Evolutionary conservation across 2,113 vertebrate species (phyloP).

Genomic region (Sinocyclocheilus grahami): DNA sequence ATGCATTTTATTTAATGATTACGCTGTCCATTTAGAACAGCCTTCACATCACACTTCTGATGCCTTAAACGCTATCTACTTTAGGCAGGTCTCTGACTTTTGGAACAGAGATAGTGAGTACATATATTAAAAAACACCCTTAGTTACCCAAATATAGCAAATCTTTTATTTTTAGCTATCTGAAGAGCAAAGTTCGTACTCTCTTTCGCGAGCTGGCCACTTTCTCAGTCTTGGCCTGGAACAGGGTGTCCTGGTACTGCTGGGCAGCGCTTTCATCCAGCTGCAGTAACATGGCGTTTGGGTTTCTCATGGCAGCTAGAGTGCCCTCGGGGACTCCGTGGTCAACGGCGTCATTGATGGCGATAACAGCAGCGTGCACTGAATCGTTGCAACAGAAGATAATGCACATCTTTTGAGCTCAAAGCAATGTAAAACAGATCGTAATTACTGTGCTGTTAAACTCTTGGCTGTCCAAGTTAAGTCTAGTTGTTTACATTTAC

Average conservation of each 20-base stretch:
- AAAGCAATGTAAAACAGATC: neutral
- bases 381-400: conserved; percentile 58
- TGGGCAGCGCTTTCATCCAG: conserved; percentile 75
- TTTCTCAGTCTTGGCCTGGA: conserved; percentile 89
- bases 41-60: neutral
- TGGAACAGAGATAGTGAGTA: neutral
- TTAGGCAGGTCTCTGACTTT: neutral
- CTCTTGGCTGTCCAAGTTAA: conserved; percentile 5
- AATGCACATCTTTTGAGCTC: conserved; percentile 6
- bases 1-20: neutral
- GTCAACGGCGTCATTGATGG: conserved; percentile 96
- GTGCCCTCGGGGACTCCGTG: conserved; percentile 85
- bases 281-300: conserved; percentile 93
- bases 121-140: neutral
- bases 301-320: conserved; percentile 86
- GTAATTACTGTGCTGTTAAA: neutral
- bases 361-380: conserved; percentile 98
- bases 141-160: neutral
- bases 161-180: neutral
- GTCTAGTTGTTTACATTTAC: neutral
- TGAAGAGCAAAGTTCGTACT: conserved; percentile 71
- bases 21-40: neutral
- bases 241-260: conserved; percentile 86
- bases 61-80: neutral
- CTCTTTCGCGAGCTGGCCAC: conserved; percentile 88